Conservation (phyloP, 2,113 vertebrate genomes). For the Fregetta grallaria region DNA sequence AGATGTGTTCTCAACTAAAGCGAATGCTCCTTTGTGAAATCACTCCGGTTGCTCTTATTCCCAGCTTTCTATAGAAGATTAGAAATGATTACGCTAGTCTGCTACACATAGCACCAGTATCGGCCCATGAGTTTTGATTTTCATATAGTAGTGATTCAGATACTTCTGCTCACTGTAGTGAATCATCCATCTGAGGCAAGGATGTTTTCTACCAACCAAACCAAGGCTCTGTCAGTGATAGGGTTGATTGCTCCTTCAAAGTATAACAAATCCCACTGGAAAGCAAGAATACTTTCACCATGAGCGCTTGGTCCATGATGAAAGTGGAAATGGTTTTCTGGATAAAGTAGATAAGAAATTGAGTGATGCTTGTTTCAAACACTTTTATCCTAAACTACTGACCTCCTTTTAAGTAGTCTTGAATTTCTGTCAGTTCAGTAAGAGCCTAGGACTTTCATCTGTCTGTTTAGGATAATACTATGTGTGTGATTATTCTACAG, state of each 20-base stretch:
- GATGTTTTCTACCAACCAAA: constrained; percentile 17
- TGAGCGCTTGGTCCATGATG: not conserved
- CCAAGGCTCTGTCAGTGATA: not conserved
- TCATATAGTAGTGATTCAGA: not conserved
- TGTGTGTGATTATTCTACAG: not conserved
- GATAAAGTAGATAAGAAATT: constrained; percentile 37
- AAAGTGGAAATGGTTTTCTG: constrained; percentile 51
- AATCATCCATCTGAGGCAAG: not conserved
- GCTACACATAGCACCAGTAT: not conserved
- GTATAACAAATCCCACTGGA: not conserved
- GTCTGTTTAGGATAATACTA: not conserved
- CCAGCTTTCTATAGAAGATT: not conserved
- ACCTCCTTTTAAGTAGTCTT: not conserved
- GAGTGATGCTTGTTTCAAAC: not conserved
- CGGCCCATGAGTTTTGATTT: not conserved
- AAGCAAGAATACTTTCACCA: constrained; percentile 12
- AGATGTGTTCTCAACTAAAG: not conserved
- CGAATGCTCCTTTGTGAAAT: not conserved
- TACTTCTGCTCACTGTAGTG: not conserved
- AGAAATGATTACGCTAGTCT: not conserved
- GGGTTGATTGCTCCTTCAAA: constrained; percentile 8
- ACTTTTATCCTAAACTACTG: constrained; percentile 15
- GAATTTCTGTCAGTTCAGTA: constrained; percentile 28
- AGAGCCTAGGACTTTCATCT: not conserved
- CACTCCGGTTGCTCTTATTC: not conserved